Percentiles rank a stretch among this genome's conserved stretches.
Conservation (phyloP, 2,888 invertebrate genomes). For the Taphrorychus bicolor region DNA sequence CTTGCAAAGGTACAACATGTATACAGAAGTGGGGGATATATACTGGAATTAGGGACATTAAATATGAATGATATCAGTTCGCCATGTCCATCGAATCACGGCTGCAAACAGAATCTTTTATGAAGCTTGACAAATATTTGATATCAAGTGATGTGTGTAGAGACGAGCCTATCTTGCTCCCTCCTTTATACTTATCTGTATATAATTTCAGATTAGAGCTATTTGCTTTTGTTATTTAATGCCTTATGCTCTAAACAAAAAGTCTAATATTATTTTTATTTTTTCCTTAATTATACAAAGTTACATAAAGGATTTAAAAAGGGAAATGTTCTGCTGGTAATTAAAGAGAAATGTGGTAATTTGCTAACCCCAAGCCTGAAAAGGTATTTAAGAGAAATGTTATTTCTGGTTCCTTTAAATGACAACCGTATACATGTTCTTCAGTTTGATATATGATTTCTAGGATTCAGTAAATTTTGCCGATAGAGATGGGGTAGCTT, state of each 20-base stretch:
- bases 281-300: no score
- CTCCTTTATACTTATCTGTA: neutral
- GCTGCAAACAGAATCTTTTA: conserved; percentile 40
- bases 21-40: conserved; percentile 9
- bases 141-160: conserved; percentile 8
- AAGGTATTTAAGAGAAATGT: conserved; percentile 26
- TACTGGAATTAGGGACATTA: conserved; percentile 38
- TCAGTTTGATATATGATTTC: conserved; percentile 36
- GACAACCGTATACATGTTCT: conserved; percentile 33
- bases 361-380: conserved; percentile 32
- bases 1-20: conserved; percentile 16
- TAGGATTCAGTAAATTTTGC: conserved; percentile 33
- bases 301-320: no score
- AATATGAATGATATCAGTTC: conserved; percentile 34
- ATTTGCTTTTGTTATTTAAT: neutral
- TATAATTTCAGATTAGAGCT: neutral
- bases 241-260: no score
- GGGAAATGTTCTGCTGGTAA: conserved; percentile 10
- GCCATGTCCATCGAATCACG: conserved; percentile 38
- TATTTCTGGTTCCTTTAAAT: conserved; percentile 29
- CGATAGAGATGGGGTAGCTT: conserved; percentile 19
- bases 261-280: no score
- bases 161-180: neutral
- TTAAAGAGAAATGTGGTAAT: conserved; percentile 16
- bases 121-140: conserved; percentile 40